Percentiles rank a stretch among this genome's conserved stretches.
Evolutionary conservation across 2,888 invertebrate species (phyloP).

Genomic region (Endomychus coccineus): DNA sequence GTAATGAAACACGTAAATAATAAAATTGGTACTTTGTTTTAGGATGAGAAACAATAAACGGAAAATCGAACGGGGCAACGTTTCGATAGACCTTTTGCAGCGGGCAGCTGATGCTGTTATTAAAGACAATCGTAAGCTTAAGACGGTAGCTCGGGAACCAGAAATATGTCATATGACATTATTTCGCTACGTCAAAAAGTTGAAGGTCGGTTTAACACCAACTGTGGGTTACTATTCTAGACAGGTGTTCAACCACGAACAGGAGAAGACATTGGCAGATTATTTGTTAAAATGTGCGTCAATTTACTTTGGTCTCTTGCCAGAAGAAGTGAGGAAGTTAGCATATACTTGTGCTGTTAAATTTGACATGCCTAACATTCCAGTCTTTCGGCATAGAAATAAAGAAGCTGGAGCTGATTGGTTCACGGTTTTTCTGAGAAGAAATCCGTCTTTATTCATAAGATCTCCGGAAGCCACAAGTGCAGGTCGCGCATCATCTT

Average conservation of each 20-base stretch:
- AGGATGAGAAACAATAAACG: no score
- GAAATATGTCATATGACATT: no score
- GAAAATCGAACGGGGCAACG: no score
- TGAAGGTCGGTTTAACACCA: no score
- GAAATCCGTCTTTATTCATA: conserved; percentile 20
- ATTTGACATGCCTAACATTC: conserved; percentile 1
- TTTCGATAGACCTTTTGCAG: no score
- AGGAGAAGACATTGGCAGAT: conserved; percentile 8
- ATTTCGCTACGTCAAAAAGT: no score
- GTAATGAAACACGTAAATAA: no score
- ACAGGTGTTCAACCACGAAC: no score
- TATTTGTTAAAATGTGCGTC: conserved; percentile 21
- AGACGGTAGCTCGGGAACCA: neutral
- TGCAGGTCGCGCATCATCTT: conserved; percentile 16
- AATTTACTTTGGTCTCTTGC: conserved; percentile 22
- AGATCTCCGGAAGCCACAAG: conserved; percentile 26
- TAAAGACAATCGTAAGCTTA: no score
- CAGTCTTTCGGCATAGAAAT: conserved; percentile 4
- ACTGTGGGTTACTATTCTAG: no score
- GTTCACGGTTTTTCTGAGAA: conserved; percentile 20
- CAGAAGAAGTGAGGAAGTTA: conserved; percentile 22
- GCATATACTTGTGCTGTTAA: conserved; percentile 8
- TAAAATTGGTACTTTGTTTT: no score
- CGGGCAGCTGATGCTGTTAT: no score
- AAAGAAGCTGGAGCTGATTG: conserved; percentile 15